Conservation (phyloP, 2,888 invertebrate species). For the Trichogramma evanescens region DNA sequence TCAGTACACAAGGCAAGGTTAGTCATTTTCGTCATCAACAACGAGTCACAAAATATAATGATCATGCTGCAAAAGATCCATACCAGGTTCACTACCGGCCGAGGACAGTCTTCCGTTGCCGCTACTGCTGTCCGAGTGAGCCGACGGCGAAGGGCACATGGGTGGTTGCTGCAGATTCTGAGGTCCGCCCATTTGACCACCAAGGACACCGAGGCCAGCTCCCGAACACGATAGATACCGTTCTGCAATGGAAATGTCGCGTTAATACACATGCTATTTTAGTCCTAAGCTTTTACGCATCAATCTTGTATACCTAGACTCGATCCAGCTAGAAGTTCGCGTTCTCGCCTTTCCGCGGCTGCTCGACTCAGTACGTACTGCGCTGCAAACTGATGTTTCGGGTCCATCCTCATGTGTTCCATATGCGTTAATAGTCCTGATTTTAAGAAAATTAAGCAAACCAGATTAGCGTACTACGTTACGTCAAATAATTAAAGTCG, state of each 20-base stretch:
- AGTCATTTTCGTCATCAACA: slow-evolving; percentile 15
- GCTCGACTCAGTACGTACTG: slow-evolving; percentile 87
- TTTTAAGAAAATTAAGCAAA: slow-evolving; percentile 7
- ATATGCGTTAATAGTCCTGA: slow-evolving; percentile 84
- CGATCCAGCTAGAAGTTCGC: slow-evolving; percentile 61
- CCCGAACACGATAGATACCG: slow-evolving; percentile 35
- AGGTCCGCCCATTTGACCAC: slow-evolving; percentile 44
- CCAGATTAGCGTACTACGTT: background rate
- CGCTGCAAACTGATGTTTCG: slow-evolving; percentile 91
- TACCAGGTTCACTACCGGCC: slow-evolving; percentile 66
- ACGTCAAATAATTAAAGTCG: background rate
- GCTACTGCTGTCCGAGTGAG: slow-evolving; percentile 80
- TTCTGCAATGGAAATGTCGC: slow-evolving; percentile 6
- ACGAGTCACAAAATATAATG: background rate
- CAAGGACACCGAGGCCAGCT: slow-evolving; percentile 43
- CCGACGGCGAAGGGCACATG: slow-evolving; percentile 75
- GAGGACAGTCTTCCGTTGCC: slow-evolving; percentile 73
- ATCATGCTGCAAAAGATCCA: slow-evolving; percentile 27
- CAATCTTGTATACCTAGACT: slow-evolving; percentile 37
- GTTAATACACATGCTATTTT: background rate
- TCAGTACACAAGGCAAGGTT: slow-evolving; percentile 33
- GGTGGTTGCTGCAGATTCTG: slow-evolving; percentile 54
- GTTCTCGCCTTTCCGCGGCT: slow-evolving; percentile 81
- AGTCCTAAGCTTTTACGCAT: background rate
- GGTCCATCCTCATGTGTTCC: slow-evolving; percentile 96